Base-by-base conservation (phyloP, 1,140 invertebrate genomes). In the Panagrolaimus sp. region DNA sequence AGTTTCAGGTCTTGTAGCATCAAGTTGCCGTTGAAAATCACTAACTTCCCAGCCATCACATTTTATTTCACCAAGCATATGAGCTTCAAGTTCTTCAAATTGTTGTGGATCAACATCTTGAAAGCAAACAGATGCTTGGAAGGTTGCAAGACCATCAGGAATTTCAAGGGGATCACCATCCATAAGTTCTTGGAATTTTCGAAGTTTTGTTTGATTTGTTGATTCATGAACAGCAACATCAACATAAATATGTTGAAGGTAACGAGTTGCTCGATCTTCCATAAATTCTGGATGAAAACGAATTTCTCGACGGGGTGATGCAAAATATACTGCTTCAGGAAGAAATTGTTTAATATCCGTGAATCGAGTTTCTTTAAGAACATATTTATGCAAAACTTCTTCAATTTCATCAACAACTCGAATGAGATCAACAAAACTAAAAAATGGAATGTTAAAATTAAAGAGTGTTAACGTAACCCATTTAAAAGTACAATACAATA, bases 51-150 rank as follows among this genome's bases (percentile, higher is more conserved):
- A 65, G 0, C 24, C 63, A 17, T 21, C 63, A 15, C 43, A 12
- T 26, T 47, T 43, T 2, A 44, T 43, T 21, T 65, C 17, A 44
- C 63, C 63, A 43, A 65, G 63, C 63, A 65, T 47, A 21, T 65
- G 26, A 12, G 43, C 63, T 21, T 65, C 63, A 21, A 65, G 24
- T 12, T 24, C 21, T 21, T 65, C 63, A n/a, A 65, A 65, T 21
- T 44, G 14, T n/a, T 47, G 28, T 26, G 45, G 43, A 47, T 65
- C 63, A 3, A 65, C 45, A 24, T 65, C 63, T 24, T 65, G 43
- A 32, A 65, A 65, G 15, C 43, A 44, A 0, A 65, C 63, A 1
- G 63, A 65, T 1, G 63, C 63, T 21, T 44, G 43, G 7, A 44
- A 32, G 12, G 45, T 12, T 21, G 63, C 32, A 28, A 21, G 21